Conservation (phyloP, 2,113 vertebrate species). For the Limnothrissa miodon region DNA sequence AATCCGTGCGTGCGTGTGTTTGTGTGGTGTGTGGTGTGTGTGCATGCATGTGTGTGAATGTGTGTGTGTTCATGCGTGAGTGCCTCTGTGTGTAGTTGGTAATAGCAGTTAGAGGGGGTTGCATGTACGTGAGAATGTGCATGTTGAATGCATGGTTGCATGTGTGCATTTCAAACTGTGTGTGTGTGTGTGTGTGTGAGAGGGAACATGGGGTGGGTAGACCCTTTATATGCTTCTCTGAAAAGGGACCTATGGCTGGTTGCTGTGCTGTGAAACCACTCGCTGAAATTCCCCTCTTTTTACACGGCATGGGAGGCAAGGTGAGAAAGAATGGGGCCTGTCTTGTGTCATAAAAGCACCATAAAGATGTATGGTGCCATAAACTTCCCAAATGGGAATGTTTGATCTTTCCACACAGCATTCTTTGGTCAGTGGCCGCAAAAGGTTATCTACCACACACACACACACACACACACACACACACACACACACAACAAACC, state of each 20-base stretch:
- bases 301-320: conserved; percentile 53
- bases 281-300: conserved; percentile 56
- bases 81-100: not conserved
- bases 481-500: not conserved
- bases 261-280: conserved; percentile 37
- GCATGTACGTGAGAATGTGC: not conserved
- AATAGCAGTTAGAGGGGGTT: not conserved
- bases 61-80: conserved; percentile 17
- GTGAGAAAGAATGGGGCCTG: conserved; percentile 39
- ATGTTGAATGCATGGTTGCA: not conserved
- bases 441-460: not conserved
- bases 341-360: conserved; percentile 57
- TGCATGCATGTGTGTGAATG: not conserved
- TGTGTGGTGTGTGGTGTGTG: not conserved
- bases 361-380: conserved; percentile 47
- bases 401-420: conserved; percentile 55
- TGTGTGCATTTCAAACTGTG: not conserved
- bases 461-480: too few relatives aligned
- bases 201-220: conserved; percentile 14
- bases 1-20: not conserved
- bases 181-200: conserved; percentile 19
- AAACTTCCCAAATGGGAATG: conserved; percentile 23
- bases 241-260: conserved; percentile 42
- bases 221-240: conserved; percentile 58
- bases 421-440: conserved; percentile 31